Conservation (phyloP, 2,113 vertebrate species). For the Phyllopteryx taeniolatus region DNA sequence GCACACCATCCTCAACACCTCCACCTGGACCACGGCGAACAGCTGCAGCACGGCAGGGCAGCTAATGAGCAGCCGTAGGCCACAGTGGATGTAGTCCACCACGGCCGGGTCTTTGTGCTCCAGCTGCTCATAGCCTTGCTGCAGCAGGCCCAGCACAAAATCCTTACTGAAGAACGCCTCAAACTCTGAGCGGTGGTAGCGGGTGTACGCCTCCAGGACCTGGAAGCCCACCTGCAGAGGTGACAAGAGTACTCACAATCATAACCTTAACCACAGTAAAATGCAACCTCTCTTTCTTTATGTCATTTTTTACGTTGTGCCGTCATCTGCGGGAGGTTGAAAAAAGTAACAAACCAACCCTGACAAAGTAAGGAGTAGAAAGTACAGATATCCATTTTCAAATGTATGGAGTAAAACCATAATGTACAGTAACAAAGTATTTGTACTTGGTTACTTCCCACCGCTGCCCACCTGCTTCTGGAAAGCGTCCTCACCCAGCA, state of each 20-base stretch:
- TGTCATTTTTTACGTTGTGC: too few relatives aligned
- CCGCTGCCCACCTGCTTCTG: constrained; percentile 86
- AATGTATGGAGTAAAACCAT: too few relatives aligned
- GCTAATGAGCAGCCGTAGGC: constrained; percentile 91
- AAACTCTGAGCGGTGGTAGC: constrained; percentile 90
- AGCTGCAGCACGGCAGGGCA: constrained; percentile 94
- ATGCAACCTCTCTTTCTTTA: too few relatives aligned
- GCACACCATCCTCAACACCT: constrained; percentile 86
- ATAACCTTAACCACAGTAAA: too few relatives aligned
- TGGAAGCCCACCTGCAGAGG: constrained; percentile 79
- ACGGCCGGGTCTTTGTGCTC: constrained; percentile 83
- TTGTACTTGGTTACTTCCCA: too few relatives aligned
- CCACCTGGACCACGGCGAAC: constrained; percentile 86
- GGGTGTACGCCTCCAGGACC: constrained; percentile 93
- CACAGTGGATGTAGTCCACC: constrained; percentile 89
- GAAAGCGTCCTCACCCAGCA: constrained; percentile 88
- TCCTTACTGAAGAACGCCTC: constrained; percentile 87
- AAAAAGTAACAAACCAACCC: too few relatives aligned
- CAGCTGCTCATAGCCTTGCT: constrained; percentile 83
- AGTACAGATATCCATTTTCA: too few relatives aligned
- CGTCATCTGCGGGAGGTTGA: too few relatives aligned
- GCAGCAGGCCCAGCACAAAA: constrained; percentile 85
- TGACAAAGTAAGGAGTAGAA: too few relatives aligned
- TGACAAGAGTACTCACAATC: neutral
- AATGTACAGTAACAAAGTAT: too few relatives aligned